Conservation (phyloP, 2,888 invertebrate species). For the Cyclophora albipunctata region DNA sequence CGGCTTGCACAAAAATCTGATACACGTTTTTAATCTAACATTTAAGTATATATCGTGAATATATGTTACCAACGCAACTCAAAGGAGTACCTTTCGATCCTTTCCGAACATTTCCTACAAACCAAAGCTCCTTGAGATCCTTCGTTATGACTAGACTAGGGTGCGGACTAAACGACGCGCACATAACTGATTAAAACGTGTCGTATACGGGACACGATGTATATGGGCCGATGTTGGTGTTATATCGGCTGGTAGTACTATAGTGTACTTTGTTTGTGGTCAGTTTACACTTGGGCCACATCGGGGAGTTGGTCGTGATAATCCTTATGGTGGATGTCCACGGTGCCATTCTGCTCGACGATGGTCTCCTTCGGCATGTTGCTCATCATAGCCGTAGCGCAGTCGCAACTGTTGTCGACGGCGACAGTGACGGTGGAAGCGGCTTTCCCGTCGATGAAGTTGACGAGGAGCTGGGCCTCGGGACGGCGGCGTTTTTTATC, state of each 20-base stretch:
- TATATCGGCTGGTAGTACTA: neutral
- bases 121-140: too few species aligned
- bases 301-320: constrained; percentile 33
- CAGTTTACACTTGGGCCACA: constrained; percentile 42
- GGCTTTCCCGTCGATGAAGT: constrained; percentile 26
- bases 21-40: too few species aligned
- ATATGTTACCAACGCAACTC: too few species aligned
- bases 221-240: neutral
- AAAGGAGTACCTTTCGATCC: too few species aligned
- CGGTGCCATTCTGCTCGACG: constrained; percentile 50
- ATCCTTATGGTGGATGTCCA: constrained; percentile 11
- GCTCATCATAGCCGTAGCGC: constrained; percentile 30
- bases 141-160: too few species aligned
- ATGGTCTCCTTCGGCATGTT: constrained; percentile 34
- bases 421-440: constrained; percentile 24
- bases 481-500: constrained; percentile 25
- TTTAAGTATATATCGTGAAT: too few species aligned
- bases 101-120: too few species aligned
- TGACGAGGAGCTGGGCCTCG: constrained; percentile 32
- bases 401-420: constrained; percentile 17
- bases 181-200: too few species aligned
- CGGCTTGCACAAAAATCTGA: too few species aligned
- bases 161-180: too few species aligned
- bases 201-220: too few species aligned
- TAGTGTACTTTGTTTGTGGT: too few species aligned